A percentile compares a stretch with the other conserved stretches of the same genome.
phyloP scores from a whole-genome alignment of 2,797 vertebrate genomes.

The Semaprochilodus insignis region DNA sequence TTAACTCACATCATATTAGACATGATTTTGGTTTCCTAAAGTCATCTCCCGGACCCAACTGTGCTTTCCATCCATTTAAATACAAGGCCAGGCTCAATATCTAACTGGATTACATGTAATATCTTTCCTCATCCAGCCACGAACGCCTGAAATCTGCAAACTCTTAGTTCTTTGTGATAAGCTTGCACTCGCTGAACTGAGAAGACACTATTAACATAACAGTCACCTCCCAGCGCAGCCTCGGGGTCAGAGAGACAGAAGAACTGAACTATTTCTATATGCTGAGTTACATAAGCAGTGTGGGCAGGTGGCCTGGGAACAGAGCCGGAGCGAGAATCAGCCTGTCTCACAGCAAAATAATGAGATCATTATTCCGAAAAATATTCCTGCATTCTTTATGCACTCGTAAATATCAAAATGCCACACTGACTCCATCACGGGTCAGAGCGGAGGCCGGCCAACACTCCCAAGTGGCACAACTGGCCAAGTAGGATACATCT shows the following conservation, averaged over 20 bases:
- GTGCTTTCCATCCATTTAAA: too few species aligned
- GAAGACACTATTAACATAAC: background rate
- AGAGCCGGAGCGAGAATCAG: slow-evolving; percentile 49
- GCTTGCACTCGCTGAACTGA: background rate
- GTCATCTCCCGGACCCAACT: too few species aligned
- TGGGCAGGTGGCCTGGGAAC: slow-evolving; percentile 69
- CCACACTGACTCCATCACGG: background rate
- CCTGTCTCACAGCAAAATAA: slow-evolving; percentile 63
- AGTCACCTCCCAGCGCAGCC: background rate
- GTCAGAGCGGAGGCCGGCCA: background rate
- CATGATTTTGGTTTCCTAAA: too few species aligned
- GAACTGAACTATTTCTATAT: slow-evolving; percentile 57
- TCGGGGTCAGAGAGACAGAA: background rate
- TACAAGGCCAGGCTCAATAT: too few species aligned
- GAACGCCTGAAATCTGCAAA: background rate
- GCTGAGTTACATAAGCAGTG: slow-evolving; percentile 66
- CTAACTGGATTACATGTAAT: too few species aligned
- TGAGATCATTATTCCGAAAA: slow-evolving; percentile 65
- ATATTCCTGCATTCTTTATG: slow-evolving; percentile 57
- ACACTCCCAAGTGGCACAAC: background rate
- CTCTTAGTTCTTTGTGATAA: background rate
- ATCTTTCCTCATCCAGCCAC: background rate
- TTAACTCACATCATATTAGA: too few species aligned
- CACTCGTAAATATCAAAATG: slow-evolving; percentile 54
- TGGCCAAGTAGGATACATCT: background rate